Evolutionary conservation across 1,140 invertebrate species (phyloP).

Genomic region (Limonius californicus): DNA sequence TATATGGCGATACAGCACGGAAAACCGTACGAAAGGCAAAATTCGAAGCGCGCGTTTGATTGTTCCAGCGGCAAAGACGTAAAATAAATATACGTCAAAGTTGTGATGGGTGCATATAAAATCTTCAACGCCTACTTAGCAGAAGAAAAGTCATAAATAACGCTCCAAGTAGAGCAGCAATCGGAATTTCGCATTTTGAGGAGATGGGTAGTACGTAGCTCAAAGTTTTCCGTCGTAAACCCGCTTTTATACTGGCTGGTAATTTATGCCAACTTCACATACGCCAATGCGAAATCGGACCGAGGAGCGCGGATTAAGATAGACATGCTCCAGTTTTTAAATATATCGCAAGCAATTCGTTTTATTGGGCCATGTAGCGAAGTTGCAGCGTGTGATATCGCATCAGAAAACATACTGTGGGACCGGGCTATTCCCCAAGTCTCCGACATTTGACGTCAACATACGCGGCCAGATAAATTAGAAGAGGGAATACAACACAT

Average conservation of each 20-base stretch:
- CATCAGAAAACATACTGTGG: conserved; percentile 45
- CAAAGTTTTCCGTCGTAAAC: background rate
- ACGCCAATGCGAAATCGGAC: background rate
- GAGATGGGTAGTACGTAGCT: background rate
- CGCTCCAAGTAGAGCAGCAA: background rate
- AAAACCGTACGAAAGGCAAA: too few species aligned
- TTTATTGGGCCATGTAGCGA: conserved; percentile 10
- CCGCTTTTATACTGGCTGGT: background rate
- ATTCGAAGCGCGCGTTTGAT: too few species aligned
- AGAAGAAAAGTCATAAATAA: background rate
- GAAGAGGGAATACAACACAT: conserved; percentile 37
- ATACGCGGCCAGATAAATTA: conserved; percentile 42
- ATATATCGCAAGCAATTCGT: conserved; percentile 7
- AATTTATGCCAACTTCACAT: background rate
- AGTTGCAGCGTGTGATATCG: conserved; percentile 23
- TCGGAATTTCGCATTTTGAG: background rate
- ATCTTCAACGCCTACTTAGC: background rate
- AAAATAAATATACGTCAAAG: too few species aligned
- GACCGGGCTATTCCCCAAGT: conserved; percentile 40
- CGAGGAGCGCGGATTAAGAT: background rate
- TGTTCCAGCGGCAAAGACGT: too few species aligned
- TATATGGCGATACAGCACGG: too few species aligned
- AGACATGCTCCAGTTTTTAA: conserved; percentile 2
- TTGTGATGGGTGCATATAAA: background rate
- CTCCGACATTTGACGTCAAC: conserved; percentile 38